Evolutionary conservation across 2,888 invertebrate genomes (phyloP).

Genomic region (Melanophora roralis): DNA sequence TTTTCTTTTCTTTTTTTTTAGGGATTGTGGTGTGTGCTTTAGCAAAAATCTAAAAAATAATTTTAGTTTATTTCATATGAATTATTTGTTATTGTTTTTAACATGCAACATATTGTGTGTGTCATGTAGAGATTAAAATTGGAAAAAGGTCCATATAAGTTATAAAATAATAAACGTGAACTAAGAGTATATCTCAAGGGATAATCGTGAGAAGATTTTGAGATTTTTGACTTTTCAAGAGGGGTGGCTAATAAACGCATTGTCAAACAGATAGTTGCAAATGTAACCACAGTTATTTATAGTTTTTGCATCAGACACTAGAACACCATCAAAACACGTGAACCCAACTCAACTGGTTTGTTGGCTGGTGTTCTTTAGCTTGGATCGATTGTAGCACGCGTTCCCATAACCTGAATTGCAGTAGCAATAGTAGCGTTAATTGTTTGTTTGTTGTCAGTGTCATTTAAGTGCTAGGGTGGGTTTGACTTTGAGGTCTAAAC

Average conservation of each 20-base stretch:
- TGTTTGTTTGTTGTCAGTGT: constrained; percentile 77
- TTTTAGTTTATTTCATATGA: background rate
- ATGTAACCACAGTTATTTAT: constrained; percentile 70
- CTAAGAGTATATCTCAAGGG: constrained; percentile 50
- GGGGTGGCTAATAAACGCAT: constrained; percentile 43
- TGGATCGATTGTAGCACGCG: constrained; percentile 33
- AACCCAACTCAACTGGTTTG: constrained; percentile 60
- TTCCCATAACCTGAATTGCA: constrained; percentile 60
- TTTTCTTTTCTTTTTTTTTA: too few relatives aligned
- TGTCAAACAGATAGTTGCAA: constrained; percentile 41
- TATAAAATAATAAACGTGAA: constrained; percentile 34
- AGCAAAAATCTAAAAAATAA: constrained; percentile 45
- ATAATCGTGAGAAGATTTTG: constrained; percentile 57
- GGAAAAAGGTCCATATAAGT: background rate
- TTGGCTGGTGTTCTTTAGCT: constrained; percentile 49
- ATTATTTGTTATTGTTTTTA: constrained; percentile 43
- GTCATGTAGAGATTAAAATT: constrained; percentile 48
- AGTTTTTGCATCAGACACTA: constrained; percentile 15
- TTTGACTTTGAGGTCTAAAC: constrained; percentile 64
- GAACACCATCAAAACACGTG: constrained; percentile 38
- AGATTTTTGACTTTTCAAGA: constrained; percentile 10
- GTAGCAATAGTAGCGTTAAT: constrained; percentile 70
- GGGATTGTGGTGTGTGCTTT: constrained; percentile 8
- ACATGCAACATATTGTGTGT: constrained; percentile 63
- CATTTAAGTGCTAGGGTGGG: constrained; percentile 72